phyloP scores from a whole-genome alignment of 2,113 vertebrate genomes.

The Prochilodus magdalenae region DNA sequence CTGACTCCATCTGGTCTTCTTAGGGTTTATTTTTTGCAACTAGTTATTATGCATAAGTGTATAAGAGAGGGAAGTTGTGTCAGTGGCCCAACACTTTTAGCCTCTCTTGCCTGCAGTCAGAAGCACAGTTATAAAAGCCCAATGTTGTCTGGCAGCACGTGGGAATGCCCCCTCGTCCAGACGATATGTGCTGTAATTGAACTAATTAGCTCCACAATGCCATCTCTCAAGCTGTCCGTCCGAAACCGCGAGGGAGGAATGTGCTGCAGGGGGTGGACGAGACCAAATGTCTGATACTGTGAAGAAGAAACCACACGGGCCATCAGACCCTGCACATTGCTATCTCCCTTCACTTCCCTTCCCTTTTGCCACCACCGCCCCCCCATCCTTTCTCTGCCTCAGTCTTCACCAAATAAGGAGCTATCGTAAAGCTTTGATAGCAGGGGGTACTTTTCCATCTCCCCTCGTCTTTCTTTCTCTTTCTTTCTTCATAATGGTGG shows the following conservation, averaged over 20 bases:
- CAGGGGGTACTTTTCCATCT: background rate
- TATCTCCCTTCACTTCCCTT: slow-evolving; percentile 26
- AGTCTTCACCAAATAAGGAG: slow-evolving; percentile 52
- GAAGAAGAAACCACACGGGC: slow-evolving; percentile 62
- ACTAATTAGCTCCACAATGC: slow-evolving; percentile 75
- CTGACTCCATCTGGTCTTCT: slow-evolving; percentile 25
- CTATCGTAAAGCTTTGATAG: slow-evolving; percentile 16
- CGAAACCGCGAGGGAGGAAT: slow-evolving; percentile 67
- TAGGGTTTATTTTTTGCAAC: background rate
- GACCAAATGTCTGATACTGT: slow-evolving; percentile 67
- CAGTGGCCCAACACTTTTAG: background rate
- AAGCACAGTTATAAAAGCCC: slow-evolving; percentile 21
- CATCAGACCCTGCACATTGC: slow-evolving; percentile 39
- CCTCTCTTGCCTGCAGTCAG: background rate
- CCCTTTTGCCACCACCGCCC: background rate
- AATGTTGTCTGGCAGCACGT: slow-evolving; percentile 63
- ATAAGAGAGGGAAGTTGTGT: background rate
- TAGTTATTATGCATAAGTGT: background rate
- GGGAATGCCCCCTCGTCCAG: slow-evolving; percentile 62
- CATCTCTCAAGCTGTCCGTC: slow-evolving; percentile 71
- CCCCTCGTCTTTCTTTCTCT: slow-evolving; percentile 18
- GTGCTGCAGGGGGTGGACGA: slow-evolving; percentile 67
- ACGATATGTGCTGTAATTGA: slow-evolving; percentile 71
- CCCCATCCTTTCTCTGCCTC: background rate
- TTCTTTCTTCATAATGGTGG: slow-evolving; percentile 22